Evolutionary conservation across 2,888 invertebrate genomes (phyloP).

Genomic region (Subacronicta megacephala): DNA sequence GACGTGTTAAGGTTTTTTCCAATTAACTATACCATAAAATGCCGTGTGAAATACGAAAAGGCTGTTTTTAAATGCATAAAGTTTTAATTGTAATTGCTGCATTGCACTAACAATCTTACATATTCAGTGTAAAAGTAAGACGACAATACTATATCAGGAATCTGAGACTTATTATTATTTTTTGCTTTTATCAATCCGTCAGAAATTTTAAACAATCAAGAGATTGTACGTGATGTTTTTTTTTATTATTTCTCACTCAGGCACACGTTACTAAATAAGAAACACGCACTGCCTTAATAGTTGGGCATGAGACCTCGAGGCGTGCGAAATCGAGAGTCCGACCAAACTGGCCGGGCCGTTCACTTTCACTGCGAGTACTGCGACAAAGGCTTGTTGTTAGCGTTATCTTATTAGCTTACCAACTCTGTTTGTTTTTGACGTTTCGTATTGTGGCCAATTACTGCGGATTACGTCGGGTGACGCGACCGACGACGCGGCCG

Average conservation of each 20-base stretch:
- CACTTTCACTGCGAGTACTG: constrained; percentile 79
- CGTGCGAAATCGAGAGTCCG: constrained; percentile 79
- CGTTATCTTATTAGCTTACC: constrained; percentile 70
- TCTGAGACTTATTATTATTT: constrained; percentile 1
- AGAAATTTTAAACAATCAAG: constrained; percentile 28
- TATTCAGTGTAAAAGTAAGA: constrained; percentile 16
- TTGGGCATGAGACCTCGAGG: constrained; percentile 64
- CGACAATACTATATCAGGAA: constrained; percentile 20
- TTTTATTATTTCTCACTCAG: constrained; percentile 20
- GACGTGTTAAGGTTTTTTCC: constrained; percentile 8
- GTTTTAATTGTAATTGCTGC: constrained; percentile 1
- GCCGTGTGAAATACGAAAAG: neutral
- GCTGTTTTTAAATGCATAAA: neutral
- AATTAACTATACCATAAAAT: constrained; percentile 5
- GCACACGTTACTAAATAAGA: constrained; percentile 48
- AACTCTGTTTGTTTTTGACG: constrained; percentile 62
- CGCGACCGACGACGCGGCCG: constrained; percentile 9
- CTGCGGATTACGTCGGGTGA: constrained; percentile 16
- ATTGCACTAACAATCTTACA: constrained; percentile 11
- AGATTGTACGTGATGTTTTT: constrained; percentile 36
- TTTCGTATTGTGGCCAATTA: constrained; percentile 59
- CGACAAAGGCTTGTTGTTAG: constrained; percentile 66
- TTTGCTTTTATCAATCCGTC: no score
- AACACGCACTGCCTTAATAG: constrained; percentile 60
- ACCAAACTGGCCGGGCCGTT: constrained; percentile 64